Base-by-base conservation (phyloP, 2,113 vertebrate genomes). In the Sander vitreus region DNA sequence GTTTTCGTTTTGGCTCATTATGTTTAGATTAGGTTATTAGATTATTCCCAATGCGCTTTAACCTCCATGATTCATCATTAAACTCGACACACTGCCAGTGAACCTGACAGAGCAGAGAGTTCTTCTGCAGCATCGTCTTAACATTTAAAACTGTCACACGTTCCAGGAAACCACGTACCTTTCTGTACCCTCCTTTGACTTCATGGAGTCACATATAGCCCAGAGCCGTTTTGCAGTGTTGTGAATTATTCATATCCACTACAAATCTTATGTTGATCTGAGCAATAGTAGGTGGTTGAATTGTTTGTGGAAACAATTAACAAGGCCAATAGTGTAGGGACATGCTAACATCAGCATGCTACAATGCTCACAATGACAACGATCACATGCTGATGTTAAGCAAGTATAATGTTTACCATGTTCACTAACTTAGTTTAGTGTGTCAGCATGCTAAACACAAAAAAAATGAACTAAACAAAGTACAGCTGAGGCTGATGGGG, bases 21-120 rank as follows among this genome's bases (percentile, higher is more conserved):
- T 23, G 21, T 21, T 33, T 51, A 50, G 50, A 53, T 54, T 13
- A 53, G 27, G 9, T 90, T 71, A 82, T 85, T 87, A 80, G 76
- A 80, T 80, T 85, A 80, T 77, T 74, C 69, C 50, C 58, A 21
- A 19, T 59, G 55, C 80, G 68, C 53, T 71, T 69, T 66, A 78
- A 85, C 80, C 77, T 75, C 21, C 19, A 64, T 58, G 48, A 78
- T 84, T 90, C 73, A 76, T 84, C 65, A 69, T 73, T 78, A 76
- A 73, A 33, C 18, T 59, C 0, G 21, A 63, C 75, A 43, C 1
- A 0, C 33, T 63, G 25, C 39, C 2, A 0, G 8, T 70, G 58
- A 62, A 76, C 65, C 57, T 13, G 21, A 13, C 0, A 0, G 60
- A 78, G 59, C 59, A 3, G 27, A 72, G 53, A 66, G 51, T 27